Evolutionary conservation across 2,797 vertebrate genomes (phyloP), one percentile per base, ranked within the genome.

Genomic region (Calcarius lapponicus): DNA sequence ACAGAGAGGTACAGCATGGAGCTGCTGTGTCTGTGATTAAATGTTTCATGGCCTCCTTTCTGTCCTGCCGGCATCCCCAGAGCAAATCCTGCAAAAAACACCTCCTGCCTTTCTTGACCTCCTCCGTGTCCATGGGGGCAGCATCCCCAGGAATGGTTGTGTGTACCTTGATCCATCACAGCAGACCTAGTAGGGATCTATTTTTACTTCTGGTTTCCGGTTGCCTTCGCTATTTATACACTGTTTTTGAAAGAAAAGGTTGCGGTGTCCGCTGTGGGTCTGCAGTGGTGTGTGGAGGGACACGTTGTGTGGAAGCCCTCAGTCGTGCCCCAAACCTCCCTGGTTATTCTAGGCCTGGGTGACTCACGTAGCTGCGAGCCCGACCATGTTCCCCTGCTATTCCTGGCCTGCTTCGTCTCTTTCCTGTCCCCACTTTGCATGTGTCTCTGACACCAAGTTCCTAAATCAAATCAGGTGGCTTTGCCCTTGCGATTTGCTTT

Each of bases 1-100:
- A 98, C 98, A 2, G 99, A 99, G 96, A 99, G 99, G 99, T 99
- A 97, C 4, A 76, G 54, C 48, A 62, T 29, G 34, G 47, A 78
- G 38, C 34, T 53, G 26, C 8, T 38, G 40, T 51, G 50, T 53
- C 62, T 51, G 78, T 64, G 81, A 29, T 57, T 66, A 42, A 13
- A 66, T 32, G 25, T 54, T 65, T 66, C 25, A 2, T 21, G 66
- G 22, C 47, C 17, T 34, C 34, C 34, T 43, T 67, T 89, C 54
- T 58, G 51, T 40, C n/a, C 36, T 81, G 73, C 36, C 26, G 36
- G 24, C 32, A 22, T 31, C 14, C 31, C 51, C 9, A 48, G 28
- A 38, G 58, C 24, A 72, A 88, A 56, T 45, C 80, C 70, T 76
- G 47, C 58, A 73, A 48, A 61, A 65, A 45, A 51, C 4, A 2